Evolutionary conservation across 2,888 invertebrate genomes (phyloP).

Genomic region (Scaptomyza flava): DNA sequence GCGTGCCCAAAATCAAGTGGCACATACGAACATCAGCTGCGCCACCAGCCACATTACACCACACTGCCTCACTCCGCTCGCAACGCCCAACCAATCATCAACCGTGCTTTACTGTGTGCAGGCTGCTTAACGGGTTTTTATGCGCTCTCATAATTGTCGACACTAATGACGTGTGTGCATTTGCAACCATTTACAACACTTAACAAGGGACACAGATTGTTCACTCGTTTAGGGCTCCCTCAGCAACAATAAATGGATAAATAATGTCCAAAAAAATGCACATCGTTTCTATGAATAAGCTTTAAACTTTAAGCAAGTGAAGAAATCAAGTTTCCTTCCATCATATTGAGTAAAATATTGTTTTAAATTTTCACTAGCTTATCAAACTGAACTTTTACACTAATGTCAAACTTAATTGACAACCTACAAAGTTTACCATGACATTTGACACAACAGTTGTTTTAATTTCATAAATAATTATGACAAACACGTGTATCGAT

Average conservation of each 20-base stretch:
- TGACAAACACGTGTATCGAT: conserved; percentile 23
- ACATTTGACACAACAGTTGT: conserved; percentile 29
- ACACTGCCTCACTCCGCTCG: neutral
- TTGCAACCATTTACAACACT: conserved; percentile 35
- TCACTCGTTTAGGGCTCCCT: conserved; percentile 4
- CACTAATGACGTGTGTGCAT: conserved; percentile 55
- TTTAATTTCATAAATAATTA: conserved; percentile 37
- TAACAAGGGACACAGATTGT: conserved; percentile 14
- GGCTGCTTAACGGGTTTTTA: conserved; percentile 55
- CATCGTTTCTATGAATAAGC: conserved; percentile 1
- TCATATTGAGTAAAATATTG: neutral
- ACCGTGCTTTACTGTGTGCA: neutral
- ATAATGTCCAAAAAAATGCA: conserved; percentile 25
- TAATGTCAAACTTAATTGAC: conserved; percentile 4
- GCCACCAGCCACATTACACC: neutral
- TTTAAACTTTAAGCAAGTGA: neutral
- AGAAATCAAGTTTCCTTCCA: no score
- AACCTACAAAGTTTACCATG: conserved; percentile 1
- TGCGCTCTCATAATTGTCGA: conserved; percentile 61
- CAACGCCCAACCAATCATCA: conserved; percentile 22
- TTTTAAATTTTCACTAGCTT: neutral
- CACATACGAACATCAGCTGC: conserved; percentile 26
- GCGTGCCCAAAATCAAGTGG: conserved; percentile 55
- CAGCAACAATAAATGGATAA: conserved; percentile 34
- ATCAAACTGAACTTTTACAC: neutral